Conservation (phyloP, 2,888 invertebrate species). For the Periphyllus acericola region DNA sequence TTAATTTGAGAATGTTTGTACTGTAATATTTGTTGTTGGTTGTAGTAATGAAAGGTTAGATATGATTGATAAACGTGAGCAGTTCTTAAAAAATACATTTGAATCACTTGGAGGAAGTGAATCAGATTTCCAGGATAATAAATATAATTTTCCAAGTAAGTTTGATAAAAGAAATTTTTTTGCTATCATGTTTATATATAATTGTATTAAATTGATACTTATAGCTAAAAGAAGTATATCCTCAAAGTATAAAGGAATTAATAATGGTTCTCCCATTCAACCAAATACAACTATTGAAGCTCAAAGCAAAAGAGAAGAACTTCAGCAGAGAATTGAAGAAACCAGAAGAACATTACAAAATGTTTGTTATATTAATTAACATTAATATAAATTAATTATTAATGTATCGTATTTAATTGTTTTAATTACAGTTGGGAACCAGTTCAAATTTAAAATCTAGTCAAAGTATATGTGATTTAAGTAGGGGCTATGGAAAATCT, state of each 20-base stretch:
- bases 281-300: slow-evolving; percentile 73
- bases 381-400: background rate
- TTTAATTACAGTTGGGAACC: slow-evolving; percentile 75
- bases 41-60: slow-evolving; percentile 68
- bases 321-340: slow-evolving; percentile 84
- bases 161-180: slow-evolving; percentile 65
- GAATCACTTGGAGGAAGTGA: slow-evolving; percentile 77
- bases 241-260: slow-evolving; percentile 68
- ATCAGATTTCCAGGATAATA: slow-evolving; percentile 66
- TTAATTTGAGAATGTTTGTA: background rate
- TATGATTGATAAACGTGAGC: slow-evolving; percentile 68
- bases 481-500: slow-evolving; percentile 70
- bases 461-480: slow-evolving; percentile 87
- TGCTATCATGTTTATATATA: slow-evolving; percentile 18
- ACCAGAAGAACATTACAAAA: slow-evolving; percentile 87
- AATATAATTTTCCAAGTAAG: slow-evolving; percentile 64
- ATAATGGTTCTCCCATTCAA: slow-evolving; percentile 68
- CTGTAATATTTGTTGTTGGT: slow-evolving; percentile 61
- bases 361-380: slow-evolving; percentile 72
- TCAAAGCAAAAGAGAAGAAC: slow-evolving; percentile 77
- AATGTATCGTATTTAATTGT: background rate
- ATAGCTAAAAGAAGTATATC: slow-evolving; percentile 67
- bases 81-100: slow-evolving; percentile 68
- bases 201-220: background rate
- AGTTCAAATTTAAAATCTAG: slow-evolving; percentile 83